Conservation (phyloP, 2,888 invertebrate species). For the Eulithis testata region DNA sequence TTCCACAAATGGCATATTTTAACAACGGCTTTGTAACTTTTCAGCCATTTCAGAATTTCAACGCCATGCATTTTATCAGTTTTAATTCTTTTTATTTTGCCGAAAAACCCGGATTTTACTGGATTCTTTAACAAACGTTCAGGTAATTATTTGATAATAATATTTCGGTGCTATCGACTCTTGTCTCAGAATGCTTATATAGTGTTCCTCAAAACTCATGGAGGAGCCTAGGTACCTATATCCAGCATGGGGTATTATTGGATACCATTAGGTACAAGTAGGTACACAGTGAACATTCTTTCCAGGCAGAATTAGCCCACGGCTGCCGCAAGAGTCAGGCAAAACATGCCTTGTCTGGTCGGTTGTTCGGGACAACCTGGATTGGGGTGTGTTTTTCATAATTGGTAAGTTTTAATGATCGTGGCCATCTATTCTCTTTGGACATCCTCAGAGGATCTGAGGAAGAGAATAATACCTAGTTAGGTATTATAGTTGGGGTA, state of each 20-base stretch:
- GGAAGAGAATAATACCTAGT: too few relatives aligned
- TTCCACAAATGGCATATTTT: too few relatives aligned
- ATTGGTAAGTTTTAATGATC: slow-evolving; percentile 49
- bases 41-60: slow-evolving; percentile 51
- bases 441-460: too few relatives aligned
- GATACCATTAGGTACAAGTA: not conserved
- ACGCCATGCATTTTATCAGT: slow-evolving; percentile 58
- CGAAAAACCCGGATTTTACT: slow-evolving; percentile 56
- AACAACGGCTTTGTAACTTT: not conserved
- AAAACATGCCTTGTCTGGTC: slow-evolving; percentile 65
- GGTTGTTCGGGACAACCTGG: slow-evolving; percentile 52
- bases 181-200: too few relatives aligned
- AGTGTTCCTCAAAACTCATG: too few relatives aligned
- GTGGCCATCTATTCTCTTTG: too few relatives aligned
- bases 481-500: too few relatives aligned
- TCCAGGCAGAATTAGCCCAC: slow-evolving; percentile 41
- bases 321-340: slow-evolving; percentile 47
- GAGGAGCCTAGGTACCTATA: not conserved
- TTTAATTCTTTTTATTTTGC: slow-evolving; percentile 58
- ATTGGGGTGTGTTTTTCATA: slow-evolving; percentile 64
- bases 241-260: not conserved
- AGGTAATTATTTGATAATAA: slow-evolving; percentile 43
- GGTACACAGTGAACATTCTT: not conserved
- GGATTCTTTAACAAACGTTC: slow-evolving; percentile 54
- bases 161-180: too few relatives aligned